Evolutionary conservation across 2,113 vertebrate genomes (phyloP).

Genomic region (Dinomys branickii): DNA sequence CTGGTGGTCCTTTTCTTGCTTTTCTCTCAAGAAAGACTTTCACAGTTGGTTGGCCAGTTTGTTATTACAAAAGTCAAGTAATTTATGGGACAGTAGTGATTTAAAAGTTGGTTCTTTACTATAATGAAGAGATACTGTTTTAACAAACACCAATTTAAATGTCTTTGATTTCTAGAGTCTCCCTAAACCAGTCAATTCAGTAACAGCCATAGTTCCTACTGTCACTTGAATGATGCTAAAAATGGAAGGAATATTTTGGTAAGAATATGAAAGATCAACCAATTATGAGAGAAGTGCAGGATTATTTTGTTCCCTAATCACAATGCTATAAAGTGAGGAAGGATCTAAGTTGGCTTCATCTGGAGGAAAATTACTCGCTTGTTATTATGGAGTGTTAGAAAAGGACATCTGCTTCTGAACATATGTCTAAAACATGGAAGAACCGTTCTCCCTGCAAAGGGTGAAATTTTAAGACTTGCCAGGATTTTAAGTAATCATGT

Average conservation of each 20-base stretch:
- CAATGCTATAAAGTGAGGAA: neutral
- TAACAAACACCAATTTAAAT: conserved; percentile 22
- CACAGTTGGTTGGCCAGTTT: neutral
- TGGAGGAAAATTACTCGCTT: neutral
- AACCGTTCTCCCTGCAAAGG: neutral
- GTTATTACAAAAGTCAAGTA: conserved; percentile 49
- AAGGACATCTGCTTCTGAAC: neutral
- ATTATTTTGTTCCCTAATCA: neutral
- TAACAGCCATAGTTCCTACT: neutral
- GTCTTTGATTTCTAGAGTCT: neutral
- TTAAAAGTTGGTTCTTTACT: conserved; percentile 12
- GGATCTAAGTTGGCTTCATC: neutral
- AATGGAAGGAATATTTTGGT: conserved; percentile 11
- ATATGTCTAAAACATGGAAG: neutral
- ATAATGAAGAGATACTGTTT: conserved; percentile 2
- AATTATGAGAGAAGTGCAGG: neutral
- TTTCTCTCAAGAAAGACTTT: conserved; percentile 18
- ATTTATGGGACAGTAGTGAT: conserved; percentile 11
- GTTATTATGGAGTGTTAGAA: neutral
- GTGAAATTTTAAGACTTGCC: conserved; percentile 22
- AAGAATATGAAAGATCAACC: conserved; percentile 15
- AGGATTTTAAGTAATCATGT: neutral
- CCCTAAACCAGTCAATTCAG: neutral
- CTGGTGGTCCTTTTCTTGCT: conserved; percentile 33
- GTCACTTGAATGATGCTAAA: neutral